Base-by-base conservation (phyloP, 2,888 invertebrate species). In the Thera obeliscata region DNA sequence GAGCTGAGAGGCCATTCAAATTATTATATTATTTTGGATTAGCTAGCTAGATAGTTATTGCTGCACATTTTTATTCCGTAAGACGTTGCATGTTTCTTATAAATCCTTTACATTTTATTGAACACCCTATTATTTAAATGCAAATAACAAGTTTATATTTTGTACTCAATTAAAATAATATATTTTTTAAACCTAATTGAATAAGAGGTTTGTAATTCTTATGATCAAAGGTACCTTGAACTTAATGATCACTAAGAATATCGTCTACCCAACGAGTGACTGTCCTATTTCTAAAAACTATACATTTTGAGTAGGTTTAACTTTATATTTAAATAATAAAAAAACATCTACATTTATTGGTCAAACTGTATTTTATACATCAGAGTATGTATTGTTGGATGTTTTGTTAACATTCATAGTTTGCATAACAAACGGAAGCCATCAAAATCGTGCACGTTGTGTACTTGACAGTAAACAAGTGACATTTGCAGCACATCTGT, bases 401-500 rank as follows among this genome's bases (percentile, higher is more conserved):
- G 0, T 38, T 38, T 38, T 38, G 38, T 38, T 38, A 43, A 43
- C 43, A 46, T 46, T 46, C 2, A 7, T 46, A 46, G 43, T 46
- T 46, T 2, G 7, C 43, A 57, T 22, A 43, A 56, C 41, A 12
- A 57, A 50, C 59, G 56, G 67, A 60, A 60, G 59, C 38, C 60
- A 48, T 57, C n/a, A 48, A 54, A 36, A 33, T 58, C 68, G 68
- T 68, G 68, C 9, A 35, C 57, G 41, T 33, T 57, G 56, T 66
- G 75, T 69, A 61, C 66, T 68, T 73, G 68, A 48, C 43, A 56
- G 67, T 73, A 68, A 71, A 73, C 72, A 70, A 68, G 54, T 73
- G 60, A 71, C 76, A 74, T 74, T 73, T 74, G 74, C 57, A 12
- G 52, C 11, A 56, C 74, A 74, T 69, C 61, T 74, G 72, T 52